Conservation (phyloP, 2,888 invertebrate species). For the Laspeyria flexula region DNA sequence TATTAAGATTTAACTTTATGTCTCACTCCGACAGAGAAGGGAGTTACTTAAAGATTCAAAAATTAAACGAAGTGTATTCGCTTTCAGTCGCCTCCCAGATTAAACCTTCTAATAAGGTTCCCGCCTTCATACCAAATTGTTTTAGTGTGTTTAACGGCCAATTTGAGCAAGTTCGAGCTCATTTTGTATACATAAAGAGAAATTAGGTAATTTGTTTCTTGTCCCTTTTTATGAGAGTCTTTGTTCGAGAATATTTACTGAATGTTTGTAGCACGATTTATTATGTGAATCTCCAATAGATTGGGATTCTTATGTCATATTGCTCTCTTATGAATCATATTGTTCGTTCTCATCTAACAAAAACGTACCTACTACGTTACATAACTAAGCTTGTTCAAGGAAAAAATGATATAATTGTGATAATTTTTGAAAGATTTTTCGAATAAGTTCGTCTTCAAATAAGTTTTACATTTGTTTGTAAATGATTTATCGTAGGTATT, state of each 20-base stretch:
- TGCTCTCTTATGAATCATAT: constrained; percentile 29
- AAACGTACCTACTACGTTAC: no score
- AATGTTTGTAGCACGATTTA: constrained; percentile 53
- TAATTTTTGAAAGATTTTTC: no score
- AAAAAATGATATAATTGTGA: no score
- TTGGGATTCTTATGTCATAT: constrained; percentile 37
- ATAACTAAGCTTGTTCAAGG: no score
- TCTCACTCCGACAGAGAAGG: constrained; percentile 28
- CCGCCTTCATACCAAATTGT: constrained; percentile 69
- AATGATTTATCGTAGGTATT: no score
- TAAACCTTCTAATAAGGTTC: constrained; percentile 73
- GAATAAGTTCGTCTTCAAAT: no score
- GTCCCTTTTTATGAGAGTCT: constrained; percentile 62
- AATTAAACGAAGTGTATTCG: constrained; percentile 63
- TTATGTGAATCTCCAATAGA: constrained; percentile 50
- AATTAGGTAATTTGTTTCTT: constrained; percentile 77
- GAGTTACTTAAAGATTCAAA: constrained; percentile 60
- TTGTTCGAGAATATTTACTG: constrained; percentile 59
- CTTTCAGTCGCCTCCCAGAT: constrained; percentile 61
- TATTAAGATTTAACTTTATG: constrained; percentile 4
- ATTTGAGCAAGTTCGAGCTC: constrained; percentile 71
- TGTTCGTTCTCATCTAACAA: constrained; percentile 15
- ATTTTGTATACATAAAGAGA: constrained; percentile 74
- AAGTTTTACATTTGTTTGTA: no score
- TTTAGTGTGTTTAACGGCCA: constrained; percentile 74